Conservation (phyloP, 2,797 vertebrate genomes). For the Dendrocincla tyrannina region DNA sequence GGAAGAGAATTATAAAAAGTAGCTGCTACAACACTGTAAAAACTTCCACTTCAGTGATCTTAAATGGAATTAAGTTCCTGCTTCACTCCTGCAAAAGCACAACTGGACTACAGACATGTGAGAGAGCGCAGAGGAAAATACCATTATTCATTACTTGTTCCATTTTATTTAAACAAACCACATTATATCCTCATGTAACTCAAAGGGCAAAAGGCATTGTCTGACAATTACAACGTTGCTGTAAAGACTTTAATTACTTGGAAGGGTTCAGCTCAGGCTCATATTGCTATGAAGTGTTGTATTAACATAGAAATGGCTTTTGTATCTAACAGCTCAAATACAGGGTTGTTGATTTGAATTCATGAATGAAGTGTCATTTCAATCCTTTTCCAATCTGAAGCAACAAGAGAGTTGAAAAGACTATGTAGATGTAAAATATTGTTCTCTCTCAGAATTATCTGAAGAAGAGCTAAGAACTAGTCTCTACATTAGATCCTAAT, state of each 20-base stretch:
- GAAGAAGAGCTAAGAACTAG: background rate
- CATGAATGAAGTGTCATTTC: background rate
- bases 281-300: background rate
- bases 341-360: background rate
- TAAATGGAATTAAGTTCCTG: background rate
- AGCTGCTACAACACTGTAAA: background rate
- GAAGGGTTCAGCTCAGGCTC: background rate
- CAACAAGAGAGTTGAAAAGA: background rate
- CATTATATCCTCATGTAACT: background rate
- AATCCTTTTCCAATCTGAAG: background rate
- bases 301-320: background rate
- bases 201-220: background rate
- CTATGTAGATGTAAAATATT: rapidly evolving
- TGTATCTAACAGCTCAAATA: background rate
- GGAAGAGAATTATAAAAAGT: background rate
- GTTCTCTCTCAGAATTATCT: background rate
- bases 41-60: background rate
- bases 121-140: background rate
- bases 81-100: background rate
- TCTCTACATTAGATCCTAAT: background rate
- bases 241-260: background rate
- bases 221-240: background rate
- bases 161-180: background rate
- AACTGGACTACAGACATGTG: rapidly evolving
- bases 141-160: background rate